phyloP scores from a whole-genome alignment of 2,797 vertebrate species.

The Epinephelus coioides region DNA sequence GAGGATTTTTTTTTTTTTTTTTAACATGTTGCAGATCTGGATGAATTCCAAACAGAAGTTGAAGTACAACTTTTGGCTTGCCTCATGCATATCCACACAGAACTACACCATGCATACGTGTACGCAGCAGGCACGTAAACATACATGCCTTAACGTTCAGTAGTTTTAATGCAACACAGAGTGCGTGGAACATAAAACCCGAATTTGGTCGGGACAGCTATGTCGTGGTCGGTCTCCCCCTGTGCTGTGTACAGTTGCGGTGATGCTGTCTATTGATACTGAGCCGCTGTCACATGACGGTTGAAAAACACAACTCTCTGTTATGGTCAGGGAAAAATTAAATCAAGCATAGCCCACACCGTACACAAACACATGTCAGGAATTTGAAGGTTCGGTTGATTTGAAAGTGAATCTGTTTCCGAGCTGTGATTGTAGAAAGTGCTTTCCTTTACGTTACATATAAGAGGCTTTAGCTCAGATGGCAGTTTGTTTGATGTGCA shows the following conservation, averaged over 20 bases:
- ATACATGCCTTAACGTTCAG: not conserved
- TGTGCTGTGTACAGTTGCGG: constrained; percentile 50
- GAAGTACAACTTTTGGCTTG: constrained; percentile 69
- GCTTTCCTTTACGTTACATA: constrained; percentile 35
- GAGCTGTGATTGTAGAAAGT: constrained; percentile 41
- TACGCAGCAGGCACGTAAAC: constrained; percentile 1
- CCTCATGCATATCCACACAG: constrained; percentile 48
- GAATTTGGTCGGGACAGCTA: constrained; percentile 17
- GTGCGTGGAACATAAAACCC: constrained; percentile 29
- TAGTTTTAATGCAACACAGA: constrained; percentile 4
- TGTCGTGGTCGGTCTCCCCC: constrained; percentile 13
- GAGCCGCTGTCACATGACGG: constrained; percentile 68
- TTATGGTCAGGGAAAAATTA: constrained; percentile 73
- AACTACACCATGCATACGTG: constrained; percentile 16
- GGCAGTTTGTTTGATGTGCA: constrained; percentile 26
- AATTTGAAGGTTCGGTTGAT: constrained; percentile 79
- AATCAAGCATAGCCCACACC: constrained; percentile 66
- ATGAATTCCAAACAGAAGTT: constrained; percentile 74
- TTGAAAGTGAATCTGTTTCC: constrained; percentile 63
- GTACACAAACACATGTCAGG: constrained; percentile 70
- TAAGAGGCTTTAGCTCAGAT: constrained; percentile 32
- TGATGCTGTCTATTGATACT: constrained; percentile 65
- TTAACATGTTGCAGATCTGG: constrained; percentile 78
- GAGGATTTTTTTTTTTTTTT: constrained; percentile 53
- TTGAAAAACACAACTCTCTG: constrained; percentile 68